Evolutionary conservation across 2,888 invertebrate species (phyloP).

Genomic region (Physocephala rufipes): DNA sequence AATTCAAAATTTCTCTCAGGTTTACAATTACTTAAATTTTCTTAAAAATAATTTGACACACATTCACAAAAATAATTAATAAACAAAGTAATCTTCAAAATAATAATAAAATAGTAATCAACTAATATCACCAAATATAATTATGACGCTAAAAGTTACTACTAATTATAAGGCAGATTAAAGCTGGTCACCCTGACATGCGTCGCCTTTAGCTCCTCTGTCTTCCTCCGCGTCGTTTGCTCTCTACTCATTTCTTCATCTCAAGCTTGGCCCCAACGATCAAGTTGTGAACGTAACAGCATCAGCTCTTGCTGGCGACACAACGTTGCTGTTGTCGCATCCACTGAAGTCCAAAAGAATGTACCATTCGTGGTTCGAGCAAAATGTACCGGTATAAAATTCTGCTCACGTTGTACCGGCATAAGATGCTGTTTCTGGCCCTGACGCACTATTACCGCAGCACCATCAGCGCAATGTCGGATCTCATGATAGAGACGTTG

Average conservation of each 20-base stretch:
- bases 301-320: conserved; percentile 49
- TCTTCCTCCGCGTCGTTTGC: conserved; percentile 13
- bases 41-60: conserved; percentile 40
- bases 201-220: conserved; percentile 5
- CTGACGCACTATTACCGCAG: conserved; percentile 73
- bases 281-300: conserved; percentile 53
- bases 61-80: conserved; percentile 35
- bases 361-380: conserved; percentile 82
- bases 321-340: conserved; percentile 41
- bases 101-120: conserved; percentile 46
- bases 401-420: conserved; percentile 57
- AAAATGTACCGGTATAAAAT: conserved; percentile 76
- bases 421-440: conserved; percentile 66
- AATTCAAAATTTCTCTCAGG: conserved; percentile 42
- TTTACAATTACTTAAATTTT: neutral
- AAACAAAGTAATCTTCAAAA: conserved; percentile 19
- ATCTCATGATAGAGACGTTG: conserved; percentile 78
- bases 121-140: conserved; percentile 59
- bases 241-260: neutral
- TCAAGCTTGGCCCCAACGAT: conserved; percentile 62
- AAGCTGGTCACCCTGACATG: conserved; percentile 52
- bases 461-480: conserved; percentile 72
- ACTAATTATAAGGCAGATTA: conserved; percentile 45
- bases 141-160: conserved; percentile 24
- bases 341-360: conserved; percentile 80